Evolutionary conservation across 2,113 vertebrate species (phyloP).

Genomic region (Dendrocopos noguchii): DNA sequence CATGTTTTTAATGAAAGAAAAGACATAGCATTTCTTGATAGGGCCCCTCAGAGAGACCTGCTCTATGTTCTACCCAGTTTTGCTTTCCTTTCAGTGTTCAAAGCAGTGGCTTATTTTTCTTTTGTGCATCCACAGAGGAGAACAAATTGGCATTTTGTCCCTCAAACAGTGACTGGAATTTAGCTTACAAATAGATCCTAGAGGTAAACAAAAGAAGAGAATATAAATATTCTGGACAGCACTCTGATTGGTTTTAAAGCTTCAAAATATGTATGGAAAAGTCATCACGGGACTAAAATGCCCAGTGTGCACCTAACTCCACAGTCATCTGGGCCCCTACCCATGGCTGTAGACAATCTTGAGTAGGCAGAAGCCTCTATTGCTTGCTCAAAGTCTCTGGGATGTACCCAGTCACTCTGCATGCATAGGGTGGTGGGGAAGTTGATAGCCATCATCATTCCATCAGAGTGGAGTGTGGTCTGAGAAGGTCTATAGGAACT

Average conservation of each 20-base stretch:
- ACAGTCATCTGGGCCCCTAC: background rate
- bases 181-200: background rate
- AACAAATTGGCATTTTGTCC: slow-evolving; percentile 1
- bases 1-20: slow-evolving; percentile 36
- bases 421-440: background rate
- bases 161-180: background rate
- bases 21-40: background rate
- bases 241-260: background rate
- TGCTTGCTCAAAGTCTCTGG: background rate
- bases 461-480: background rate
- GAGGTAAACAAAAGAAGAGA: background rate
- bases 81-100: background rate
- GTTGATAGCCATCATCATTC: background rate
- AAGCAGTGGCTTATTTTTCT: background rate
- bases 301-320: background rate
- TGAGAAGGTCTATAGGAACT: background rate
- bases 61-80: background rate
- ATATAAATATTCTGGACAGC: background rate
- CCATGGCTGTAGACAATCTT: fast-evolving
- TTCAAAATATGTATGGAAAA: background rate
- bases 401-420: background rate
- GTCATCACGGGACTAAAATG: background rate
- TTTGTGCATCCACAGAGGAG: background rate
- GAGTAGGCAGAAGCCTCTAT: background rate
- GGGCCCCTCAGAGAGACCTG: background rate